Evolutionary conservation across 2,797 vertebrate species (phyloP), one percentile per base, ranked within the genome.

Genomic region (Chelidonichthys spinosus): DNA sequence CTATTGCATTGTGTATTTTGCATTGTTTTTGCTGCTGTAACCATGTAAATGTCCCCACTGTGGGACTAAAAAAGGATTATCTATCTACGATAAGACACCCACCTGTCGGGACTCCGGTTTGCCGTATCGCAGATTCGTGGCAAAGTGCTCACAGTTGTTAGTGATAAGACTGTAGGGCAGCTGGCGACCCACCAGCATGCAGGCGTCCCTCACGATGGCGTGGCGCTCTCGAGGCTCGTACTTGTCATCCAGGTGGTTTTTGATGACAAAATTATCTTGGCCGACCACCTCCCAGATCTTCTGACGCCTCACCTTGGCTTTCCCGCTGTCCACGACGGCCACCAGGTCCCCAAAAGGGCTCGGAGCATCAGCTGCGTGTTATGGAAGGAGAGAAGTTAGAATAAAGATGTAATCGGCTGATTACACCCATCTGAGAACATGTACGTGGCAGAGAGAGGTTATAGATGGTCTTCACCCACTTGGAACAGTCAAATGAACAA

Each of bases 81-180:
- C 25, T 25, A 25, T 25, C 25, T 25, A 25, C 25, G 25, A 25
- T 25, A 25, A 25, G 25, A 25, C 0, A 35, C 87, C 44, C 58
- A 95, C 95, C 93, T 96, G 95, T 37, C 88, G 87, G 0, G 94
- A 95, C 76, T 91, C 85, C 10, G 92, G 0, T 6, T 87, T 79
- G 1, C 94, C 93, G 0, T 95, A 96, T 61, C 95, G 92, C 32
- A 96, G 89, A n/a, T 88, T 69, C 0, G 92, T 96, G 43, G 90
- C 95, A 7, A 96, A 96, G 84, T 96, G 95, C 79, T 96, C 95
- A 4, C 95, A 96, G 92, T 96, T 96, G 32, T 78, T 33, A 0
- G 67, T 74, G 44, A 71, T 39, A 11, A 94, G 2, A 7, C 59
- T 88, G 63, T 96, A 96, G 0, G 65, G 76, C 3, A 91, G 49